These are phyloP conservation scores for Scalopus aquaticus DNA, from an alignment of 2,113 vertebrate genomes.

Conservation along the genomic window DNA sequence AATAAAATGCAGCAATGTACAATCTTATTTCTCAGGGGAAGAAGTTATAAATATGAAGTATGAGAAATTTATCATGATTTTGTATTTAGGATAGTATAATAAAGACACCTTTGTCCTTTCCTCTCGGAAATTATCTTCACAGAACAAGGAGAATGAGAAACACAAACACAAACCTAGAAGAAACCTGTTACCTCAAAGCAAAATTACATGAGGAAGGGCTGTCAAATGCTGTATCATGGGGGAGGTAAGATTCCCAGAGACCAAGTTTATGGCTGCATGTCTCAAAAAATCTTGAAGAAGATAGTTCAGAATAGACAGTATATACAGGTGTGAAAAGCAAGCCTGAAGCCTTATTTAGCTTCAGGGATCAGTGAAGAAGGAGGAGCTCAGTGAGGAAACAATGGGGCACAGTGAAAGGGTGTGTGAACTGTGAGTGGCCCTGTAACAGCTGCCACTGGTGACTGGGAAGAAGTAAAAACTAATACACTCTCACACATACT, in stretches of 20 bases:
- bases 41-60: neutral
- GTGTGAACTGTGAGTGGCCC: neutral
- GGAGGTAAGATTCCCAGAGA: neutral
- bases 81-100: neutral
- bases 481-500: neutral
- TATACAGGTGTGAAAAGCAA: neutral
- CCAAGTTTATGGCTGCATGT: neutral
- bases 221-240: neutral
- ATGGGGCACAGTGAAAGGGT: neutral
- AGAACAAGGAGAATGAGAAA: neutral
- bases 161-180: neutral
- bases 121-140: neutral
- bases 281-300: neutral
- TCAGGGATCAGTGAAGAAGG: neutral
- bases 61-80: neutral
- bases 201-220: neutral
- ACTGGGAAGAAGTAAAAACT: neutral
- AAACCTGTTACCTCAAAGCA: neutral
- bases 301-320: neutral
- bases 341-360: neutral
- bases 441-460: neutral
- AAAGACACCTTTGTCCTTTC: neutral
- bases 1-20: neutral
- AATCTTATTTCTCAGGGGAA: neutral
- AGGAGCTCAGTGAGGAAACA: neutral